These are phyloP conservation scores for Crotophaga sulcirostris DNA, from an alignment of 2,113 vertebrate species.

Conservation along the genomic window DNA sequence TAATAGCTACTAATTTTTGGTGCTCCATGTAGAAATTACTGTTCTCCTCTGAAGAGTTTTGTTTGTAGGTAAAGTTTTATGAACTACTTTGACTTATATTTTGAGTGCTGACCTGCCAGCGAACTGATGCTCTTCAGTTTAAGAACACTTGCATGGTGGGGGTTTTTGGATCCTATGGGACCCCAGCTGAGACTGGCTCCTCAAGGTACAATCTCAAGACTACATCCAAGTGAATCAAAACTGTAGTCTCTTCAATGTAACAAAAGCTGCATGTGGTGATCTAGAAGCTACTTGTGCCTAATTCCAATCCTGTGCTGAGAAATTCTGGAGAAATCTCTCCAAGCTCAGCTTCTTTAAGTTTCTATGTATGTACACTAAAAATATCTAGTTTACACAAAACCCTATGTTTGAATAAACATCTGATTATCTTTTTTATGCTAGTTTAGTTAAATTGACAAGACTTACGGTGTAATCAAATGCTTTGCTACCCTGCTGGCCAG, in stretches of 20 bases:
- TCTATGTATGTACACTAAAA: not conserved
- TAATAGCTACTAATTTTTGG: not conserved
- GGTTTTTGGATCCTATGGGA: not conserved
- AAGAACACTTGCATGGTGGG: not conserved
- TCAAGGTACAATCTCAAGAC: not conserved
- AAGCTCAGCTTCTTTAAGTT: not conserved
- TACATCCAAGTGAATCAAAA: not conserved
- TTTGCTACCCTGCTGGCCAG: not conserved
- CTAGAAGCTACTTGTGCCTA: not conserved
- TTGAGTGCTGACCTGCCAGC: not conserved
- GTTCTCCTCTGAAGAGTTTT: not conserved
- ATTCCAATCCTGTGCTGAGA: not conserved
- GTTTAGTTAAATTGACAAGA: not conserved
- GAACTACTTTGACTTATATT: not conserved
- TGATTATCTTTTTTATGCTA: not conserved
- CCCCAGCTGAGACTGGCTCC: not conserved
- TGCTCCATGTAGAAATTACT: not conserved
- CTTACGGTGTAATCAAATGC: not conserved
- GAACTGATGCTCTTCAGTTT: not conserved
- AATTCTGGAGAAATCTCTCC: not conserved
- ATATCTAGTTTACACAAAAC: not conserved
- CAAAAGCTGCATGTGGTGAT: not conserved
- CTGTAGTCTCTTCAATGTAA: not conserved
- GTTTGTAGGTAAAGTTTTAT: not conserved
- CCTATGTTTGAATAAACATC: not conserved